Evolutionary conservation across 2,113 vertebrate species (phyloP).

Genomic region (Hippocampus guttulatus): DNA sequence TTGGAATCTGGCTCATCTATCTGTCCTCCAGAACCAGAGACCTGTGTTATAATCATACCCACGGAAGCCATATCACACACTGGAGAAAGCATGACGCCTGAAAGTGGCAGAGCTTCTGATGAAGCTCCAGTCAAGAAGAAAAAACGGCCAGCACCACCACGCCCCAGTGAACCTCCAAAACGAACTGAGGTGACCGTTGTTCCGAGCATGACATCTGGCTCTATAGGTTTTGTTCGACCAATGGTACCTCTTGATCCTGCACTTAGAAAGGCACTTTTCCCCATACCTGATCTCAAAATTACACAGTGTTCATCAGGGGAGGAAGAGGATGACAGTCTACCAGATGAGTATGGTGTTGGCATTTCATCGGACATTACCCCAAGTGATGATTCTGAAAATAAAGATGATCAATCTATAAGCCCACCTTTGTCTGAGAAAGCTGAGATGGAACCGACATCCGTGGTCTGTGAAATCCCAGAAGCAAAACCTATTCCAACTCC

Average conservation of each 20-base stretch:
- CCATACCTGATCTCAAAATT: slow-evolving; percentile 97
- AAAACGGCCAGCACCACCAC: slow-evolving; percentile 71
- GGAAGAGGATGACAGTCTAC: slow-evolving; percentile 83
- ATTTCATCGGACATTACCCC: slow-evolving; percentile 80
- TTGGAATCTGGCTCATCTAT: slow-evolving; percentile 73
- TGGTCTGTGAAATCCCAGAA: slow-evolving; percentile 80
- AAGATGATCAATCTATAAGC: slow-evolving; percentile 68
- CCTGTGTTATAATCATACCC: slow-evolving; percentile 83
- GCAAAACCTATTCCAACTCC: slow-evolving; percentile 72
- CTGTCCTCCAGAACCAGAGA: slow-evolving; percentile 72
- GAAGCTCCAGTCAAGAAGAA: slow-evolving; percentile 80
- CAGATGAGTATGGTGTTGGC: slow-evolving; percentile 76
- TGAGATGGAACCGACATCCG: slow-evolving; percentile 79
- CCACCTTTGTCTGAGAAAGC: slow-evolving; percentile 71
- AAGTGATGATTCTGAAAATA: slow-evolving; percentile 75
- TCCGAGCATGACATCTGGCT: slow-evolving; percentile 50
- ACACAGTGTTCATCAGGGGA: slow-evolving; percentile 95
- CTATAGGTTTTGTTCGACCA: slow-evolving; percentile 58
- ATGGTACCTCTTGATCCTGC: slow-evolving; percentile 70
- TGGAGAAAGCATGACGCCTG: slow-evolving; percentile 62
- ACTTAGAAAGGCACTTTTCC: slow-evolving; percentile 77
- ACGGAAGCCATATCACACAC: slow-evolving; percentile 67
- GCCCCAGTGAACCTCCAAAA: slow-evolving; percentile 67
- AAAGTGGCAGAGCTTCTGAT: slow-evolving; percentile 74
- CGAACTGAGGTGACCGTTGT: slow-evolving; percentile 61